phyloP scores from a whole-genome alignment of 2,113 vertebrate species.

The Cyanistes caeruleus region DNA sequence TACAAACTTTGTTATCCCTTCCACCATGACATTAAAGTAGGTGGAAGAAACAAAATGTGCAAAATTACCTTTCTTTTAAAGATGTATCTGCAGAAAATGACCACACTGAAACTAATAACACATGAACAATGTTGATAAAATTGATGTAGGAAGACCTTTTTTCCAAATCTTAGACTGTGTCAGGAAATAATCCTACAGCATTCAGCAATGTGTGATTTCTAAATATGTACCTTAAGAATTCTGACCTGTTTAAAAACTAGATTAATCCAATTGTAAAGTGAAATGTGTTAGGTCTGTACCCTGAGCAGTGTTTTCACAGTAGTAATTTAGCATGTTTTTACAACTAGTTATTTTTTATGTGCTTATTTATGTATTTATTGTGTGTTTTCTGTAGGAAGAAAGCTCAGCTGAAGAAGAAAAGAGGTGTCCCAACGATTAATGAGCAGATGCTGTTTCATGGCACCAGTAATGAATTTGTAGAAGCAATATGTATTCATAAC shows the following conservation, averaged over 20 bases:
- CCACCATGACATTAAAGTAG: neutral
- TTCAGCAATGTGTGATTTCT: neutral
- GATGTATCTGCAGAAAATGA: neutral
- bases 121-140: neutral
- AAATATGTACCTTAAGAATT: neutral
- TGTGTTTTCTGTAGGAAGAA: conserved; percentile 85
- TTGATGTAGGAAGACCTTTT: neutral
- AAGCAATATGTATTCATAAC: conserved; percentile 96
- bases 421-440: conserved; percentile 83
- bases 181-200: neutral
- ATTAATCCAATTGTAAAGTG: neutral
- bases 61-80: neutral
- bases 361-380: neutral
- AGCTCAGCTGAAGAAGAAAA: conserved; percentile 91
- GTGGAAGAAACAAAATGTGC: neutral
- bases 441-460: conserved; percentile 97
- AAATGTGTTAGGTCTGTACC: neutral
- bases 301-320: neutral
- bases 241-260: neutral
- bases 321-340: neutral
- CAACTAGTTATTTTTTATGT: neutral
- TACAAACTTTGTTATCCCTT: neutral
- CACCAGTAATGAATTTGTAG: conserved; percentile 93
- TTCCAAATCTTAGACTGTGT: neutral
- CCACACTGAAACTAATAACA: neutral